phyloP scores from a whole-genome alignment of 2,113 vertebrate genomes.

The Hippolais icterina region DNA sequence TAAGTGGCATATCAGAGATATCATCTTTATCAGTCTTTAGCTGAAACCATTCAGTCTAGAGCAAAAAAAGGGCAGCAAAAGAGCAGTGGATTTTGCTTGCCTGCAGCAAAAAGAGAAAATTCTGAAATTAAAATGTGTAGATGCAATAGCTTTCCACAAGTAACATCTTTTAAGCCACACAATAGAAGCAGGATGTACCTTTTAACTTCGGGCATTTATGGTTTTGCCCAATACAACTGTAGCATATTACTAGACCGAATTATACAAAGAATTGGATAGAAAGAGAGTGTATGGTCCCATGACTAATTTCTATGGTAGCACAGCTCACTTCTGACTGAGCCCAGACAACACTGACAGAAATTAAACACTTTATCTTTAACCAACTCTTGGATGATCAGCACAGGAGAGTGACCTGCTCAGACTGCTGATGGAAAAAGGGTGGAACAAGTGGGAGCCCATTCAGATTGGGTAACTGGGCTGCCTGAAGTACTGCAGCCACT shows the following conservation, averaged over 20 bases:
- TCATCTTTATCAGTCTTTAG: background rate
- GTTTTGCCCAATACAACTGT: background rate
- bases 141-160: background rate
- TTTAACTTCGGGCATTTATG: background rate
- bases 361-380: background rate
- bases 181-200: background rate
- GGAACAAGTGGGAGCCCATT: background rate
- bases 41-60: background rate
- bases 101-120: background rate
- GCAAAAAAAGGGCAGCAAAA: background rate
- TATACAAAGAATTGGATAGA: background rate
- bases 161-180: background rate
- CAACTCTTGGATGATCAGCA: background rate
- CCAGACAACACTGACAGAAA: background rate
- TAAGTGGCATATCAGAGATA: background rate
- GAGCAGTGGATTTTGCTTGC: background rate
- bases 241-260: background rate
- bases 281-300: background rate
- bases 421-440: background rate
- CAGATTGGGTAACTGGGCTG: background rate
- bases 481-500: background rate
- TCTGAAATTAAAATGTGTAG: background rate
- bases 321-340: background rate
- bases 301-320: background rate
- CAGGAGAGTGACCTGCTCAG: background rate